phyloP scores from a whole-genome alignment of 1,140 invertebrate species.

The Maniola jurtina region DNA sequence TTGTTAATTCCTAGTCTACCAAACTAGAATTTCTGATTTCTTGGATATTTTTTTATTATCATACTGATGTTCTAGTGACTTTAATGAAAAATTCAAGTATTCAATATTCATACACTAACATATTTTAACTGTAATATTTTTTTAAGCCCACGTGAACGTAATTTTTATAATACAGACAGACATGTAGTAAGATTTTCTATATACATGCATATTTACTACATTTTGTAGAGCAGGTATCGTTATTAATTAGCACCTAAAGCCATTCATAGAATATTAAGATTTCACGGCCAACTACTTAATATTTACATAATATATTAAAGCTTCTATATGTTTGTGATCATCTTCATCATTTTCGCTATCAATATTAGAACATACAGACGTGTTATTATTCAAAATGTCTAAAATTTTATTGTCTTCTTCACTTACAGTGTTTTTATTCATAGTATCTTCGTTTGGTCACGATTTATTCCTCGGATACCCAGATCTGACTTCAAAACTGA shows the following conservation, averaged over 20 bases:
- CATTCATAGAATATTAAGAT: slow-evolving; percentile 22
- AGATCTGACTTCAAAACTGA: slow-evolving; percentile 50
- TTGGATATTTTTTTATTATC: too few relatives aligned
- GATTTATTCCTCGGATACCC: slow-evolving; percentile 59
- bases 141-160: too few relatives aligned
- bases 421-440: slow-evolving; percentile 18
- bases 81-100: too few relatives aligned
- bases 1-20: too few relatives aligned
- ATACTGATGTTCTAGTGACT: too few relatives aligned
- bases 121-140: too few relatives aligned
- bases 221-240: background rate
- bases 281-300: slow-evolving; percentile 15
- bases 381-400: slow-evolving; percentile 17
- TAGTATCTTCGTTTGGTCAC: slow-evolving; percentile 17
- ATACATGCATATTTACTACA: background rate
- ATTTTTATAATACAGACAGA: slow-evolving; percentile 11
- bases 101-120: too few relatives aligned
- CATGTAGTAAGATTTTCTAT: slow-evolving; percentile 2
- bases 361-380: slow-evolving; percentile 12
- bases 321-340: slow-evolving; percentile 2
- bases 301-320: background rate
- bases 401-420: slow-evolving; percentile 7
- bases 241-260: slow-evolving; percentile 4
- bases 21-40: too few relatives aligned
- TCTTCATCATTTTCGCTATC: background rate